A percentile compares a stretch with the other conserved stretches of the same genome.
Conservation (phyloP, 2,797 vertebrate species). For the Phataginus tricuspis region DNA sequence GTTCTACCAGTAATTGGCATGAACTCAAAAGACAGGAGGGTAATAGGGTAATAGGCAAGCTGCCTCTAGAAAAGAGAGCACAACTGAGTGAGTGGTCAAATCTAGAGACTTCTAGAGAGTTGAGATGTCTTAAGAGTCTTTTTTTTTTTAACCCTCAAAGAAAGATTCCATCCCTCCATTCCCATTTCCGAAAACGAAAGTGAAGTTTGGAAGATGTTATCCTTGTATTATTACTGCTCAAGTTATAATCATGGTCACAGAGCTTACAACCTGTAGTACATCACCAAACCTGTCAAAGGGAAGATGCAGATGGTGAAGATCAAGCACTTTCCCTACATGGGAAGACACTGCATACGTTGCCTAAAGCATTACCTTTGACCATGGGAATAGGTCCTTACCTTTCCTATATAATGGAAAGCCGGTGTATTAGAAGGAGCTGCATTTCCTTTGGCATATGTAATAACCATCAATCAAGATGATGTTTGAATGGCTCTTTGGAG, state of each 20-base stretch:
- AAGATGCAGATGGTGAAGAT: not conserved
- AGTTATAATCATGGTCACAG: not conserved
- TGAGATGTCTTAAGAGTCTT: not conserved
- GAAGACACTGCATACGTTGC: not conserved
- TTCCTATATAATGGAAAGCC: not conserved
- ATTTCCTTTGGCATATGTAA: slow-evolving; percentile 46
- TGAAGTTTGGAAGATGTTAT: not conserved
- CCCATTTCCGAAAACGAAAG: not conserved
- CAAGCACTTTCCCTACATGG: not conserved
- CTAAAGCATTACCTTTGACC: not conserved
- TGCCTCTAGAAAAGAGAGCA: not conserved
- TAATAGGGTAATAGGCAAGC: not conserved
- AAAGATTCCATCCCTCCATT: not conserved
- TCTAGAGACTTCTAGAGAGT: not conserved
- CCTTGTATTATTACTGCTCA: not conserved
- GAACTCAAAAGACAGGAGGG: not conserved
- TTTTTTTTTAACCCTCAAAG: not conserved
- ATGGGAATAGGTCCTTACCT: not conserved
- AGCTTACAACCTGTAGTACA: not conserved
- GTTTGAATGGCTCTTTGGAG: slow-evolving; percentile 46
- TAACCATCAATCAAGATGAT: slow-evolving; percentile 54
- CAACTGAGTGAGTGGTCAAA: not conserved
- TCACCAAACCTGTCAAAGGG: not conserved
- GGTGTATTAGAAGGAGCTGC: slow-evolving; percentile 43
- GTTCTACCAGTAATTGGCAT: not conserved